A percentile compares a stretch with the other conserved stretches of the same genome.
Evolutionary conservation across 2,797 vertebrate genomes (phyloP).

Genomic region (Esox masquinongy): DNA sequence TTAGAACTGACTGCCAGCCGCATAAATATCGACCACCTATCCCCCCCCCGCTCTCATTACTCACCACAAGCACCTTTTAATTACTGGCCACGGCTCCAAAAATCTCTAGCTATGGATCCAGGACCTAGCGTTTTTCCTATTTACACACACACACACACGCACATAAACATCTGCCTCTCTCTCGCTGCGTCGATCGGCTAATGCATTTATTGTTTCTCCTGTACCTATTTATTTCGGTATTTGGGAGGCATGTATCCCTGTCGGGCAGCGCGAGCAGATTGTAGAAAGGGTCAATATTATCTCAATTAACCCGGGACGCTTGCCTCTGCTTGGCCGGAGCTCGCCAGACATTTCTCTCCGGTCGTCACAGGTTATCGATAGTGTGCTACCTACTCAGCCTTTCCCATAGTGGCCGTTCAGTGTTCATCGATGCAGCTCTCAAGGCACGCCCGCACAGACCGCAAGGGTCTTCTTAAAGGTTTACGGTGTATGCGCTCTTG

Average conservation of each 20-base stretch:
- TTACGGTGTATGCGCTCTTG: slow-evolving; percentile 46
- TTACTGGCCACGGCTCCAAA: slow-evolving; percentile 72
- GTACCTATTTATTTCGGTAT: slow-evolving; percentile 80
- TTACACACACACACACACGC: neutral
- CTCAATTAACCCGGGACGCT: slow-evolving; percentile 82
- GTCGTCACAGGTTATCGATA: slow-evolving; percentile 59
- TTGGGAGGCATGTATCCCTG: slow-evolving; percentile 67
- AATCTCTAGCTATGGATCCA: slow-evolving; percentile 77
- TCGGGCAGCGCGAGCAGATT: slow-evolving; percentile 72
- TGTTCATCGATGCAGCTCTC: neutral
- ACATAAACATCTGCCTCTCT: neutral
- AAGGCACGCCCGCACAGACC: slow-evolving; percentile 12
- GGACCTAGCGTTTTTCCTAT: slow-evolving; percentile 28
- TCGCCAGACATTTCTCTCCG: slow-evolving; percentile 60
- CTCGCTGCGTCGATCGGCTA: slow-evolving; percentile 65
- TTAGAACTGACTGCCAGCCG: slow-evolving; percentile 83
- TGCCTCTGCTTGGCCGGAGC: slow-evolving; percentile 44
- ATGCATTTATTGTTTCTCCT: slow-evolving; percentile 81
- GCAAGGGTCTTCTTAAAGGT: slow-evolving; percentile 38
- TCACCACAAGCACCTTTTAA: slow-evolving; percentile 96
- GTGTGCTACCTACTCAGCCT: slow-evolving; percentile 75
- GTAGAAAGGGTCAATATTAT: slow-evolving; percentile 82
- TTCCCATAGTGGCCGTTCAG: slow-evolving; percentile 61
- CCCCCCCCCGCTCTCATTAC: slow-evolving; percentile 83
- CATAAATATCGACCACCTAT: slow-evolving; percentile 86